Percentiles rank a stretch among this genome's conserved stretches.
phyloP scores from a whole-genome alignment of 2,888 invertebrate species.

The Parnassius glacialis region DNA sequence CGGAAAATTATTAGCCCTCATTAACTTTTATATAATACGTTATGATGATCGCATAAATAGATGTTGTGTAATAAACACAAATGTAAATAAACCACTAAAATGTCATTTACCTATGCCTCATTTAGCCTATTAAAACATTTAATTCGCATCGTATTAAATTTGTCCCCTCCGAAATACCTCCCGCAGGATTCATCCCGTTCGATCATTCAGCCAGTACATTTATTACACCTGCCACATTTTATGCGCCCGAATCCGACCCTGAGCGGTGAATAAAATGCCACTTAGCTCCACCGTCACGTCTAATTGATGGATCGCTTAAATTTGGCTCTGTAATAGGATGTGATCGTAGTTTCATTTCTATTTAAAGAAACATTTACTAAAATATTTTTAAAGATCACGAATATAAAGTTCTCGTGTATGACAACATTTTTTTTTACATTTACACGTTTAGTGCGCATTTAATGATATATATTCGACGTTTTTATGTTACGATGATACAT shows the following conservation, averaged over 20 bases:
- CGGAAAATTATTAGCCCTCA: too few species aligned
- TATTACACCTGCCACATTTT: slow-evolving; percentile 24
- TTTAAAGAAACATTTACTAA: background rate
- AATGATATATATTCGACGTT: too few species aligned
- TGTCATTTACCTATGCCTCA: background rate
- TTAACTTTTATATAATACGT: too few species aligned
- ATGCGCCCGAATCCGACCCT: slow-evolving; percentile 16
- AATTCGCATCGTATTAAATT: slow-evolving; percentile 11
- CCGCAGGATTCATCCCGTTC: slow-evolving; percentile 22
- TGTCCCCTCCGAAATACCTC: slow-evolving; percentile 7
- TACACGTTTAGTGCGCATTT: too few species aligned
- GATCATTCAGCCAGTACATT: slow-evolving; percentile 25
- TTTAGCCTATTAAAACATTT: slow-evolving; percentile 21
- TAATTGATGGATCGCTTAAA: slow-evolving; percentile 29
- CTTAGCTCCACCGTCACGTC: slow-evolving; percentile 30
- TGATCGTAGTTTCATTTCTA: slow-evolving; percentile 7
- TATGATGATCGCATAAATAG: too few species aligned
- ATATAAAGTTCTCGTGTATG: too few species aligned
- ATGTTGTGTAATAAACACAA: background rate
- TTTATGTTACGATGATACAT: too few species aligned
- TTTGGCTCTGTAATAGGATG: slow-evolving; percentile 6
- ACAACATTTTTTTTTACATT: too few species aligned
- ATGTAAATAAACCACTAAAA: background rate
- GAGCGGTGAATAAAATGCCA: slow-evolving; percentile 28
- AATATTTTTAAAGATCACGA: too few species aligned